These are phyloP conservation scores for Leucophenga montana DNA, from an alignment of 2,888 invertebrate genomes.

Conservation along the genomic window DNA sequence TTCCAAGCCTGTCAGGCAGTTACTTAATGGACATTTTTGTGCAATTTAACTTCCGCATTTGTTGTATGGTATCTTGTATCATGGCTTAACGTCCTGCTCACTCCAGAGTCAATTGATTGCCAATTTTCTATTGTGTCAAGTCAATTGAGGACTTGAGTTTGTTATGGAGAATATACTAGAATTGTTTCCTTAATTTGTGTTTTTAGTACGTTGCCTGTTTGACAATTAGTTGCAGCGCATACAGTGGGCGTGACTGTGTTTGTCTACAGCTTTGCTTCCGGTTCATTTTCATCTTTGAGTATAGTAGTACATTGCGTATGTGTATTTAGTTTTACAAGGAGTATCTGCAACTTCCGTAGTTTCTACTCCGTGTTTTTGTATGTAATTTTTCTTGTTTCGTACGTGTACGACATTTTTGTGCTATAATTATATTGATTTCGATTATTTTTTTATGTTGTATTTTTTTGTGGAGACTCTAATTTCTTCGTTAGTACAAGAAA, in stretches of 20 bases:
- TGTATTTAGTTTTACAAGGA: constrained; percentile 57
- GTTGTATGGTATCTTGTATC: neutral
- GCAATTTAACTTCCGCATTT: constrained; percentile 18
- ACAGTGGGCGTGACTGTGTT: constrained; percentile 44
- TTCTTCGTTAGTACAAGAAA: constrained; percentile 42
- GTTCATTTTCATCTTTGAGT: constrained; percentile 18
- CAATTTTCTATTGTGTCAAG: constrained; percentile 17
- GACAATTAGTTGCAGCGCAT: constrained; percentile 54
- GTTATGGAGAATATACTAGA: neutral
- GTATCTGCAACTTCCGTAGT: constrained; percentile 36
- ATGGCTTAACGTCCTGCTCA: neutral
- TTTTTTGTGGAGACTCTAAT: neutral
- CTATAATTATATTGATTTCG: constrained; percentile 62
- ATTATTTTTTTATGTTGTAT: constrained; percentile 10
- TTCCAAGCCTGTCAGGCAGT: neutral
- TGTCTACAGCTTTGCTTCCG: constrained; percentile 46
- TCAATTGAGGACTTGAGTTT: neutral
- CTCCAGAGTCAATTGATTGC: constrained; percentile 56
- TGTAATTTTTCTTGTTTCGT: constrained; percentile 29
- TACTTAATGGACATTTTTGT: constrained; percentile 59
- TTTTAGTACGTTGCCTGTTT: constrained; percentile 56
- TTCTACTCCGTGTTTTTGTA: constrained; percentile 26
- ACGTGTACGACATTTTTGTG: constrained; percentile 61
- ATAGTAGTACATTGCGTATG: constrained; percentile 60
- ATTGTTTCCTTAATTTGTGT: constrained; percentile 56